Conservation (phyloP, 1,140 invertebrate species). For the Hyles euphorbiae region DNA sequence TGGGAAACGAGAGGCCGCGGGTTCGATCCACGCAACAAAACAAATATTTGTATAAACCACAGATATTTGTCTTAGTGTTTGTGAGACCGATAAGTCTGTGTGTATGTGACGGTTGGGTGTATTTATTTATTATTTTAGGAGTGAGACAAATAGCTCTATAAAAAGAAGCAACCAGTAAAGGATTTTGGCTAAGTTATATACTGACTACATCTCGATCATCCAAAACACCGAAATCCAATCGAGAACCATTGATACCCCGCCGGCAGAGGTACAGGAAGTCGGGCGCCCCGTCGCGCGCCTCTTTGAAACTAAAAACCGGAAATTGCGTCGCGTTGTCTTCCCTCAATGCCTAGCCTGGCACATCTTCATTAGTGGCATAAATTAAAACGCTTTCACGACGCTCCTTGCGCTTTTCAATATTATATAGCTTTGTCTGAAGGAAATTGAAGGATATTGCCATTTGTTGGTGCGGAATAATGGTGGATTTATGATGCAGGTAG, state of each 20-base stretch:
- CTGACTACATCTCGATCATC: neutral
- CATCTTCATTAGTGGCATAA: slow-evolving; percentile 62
- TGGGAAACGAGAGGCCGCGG: no score
- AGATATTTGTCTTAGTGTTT: no score
- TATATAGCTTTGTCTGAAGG: neutral
- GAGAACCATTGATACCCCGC: neutral
- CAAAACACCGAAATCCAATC: neutral
- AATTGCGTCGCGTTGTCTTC: slow-evolving; percentile 56
- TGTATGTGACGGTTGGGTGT: no score
- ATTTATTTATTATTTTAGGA: no score
- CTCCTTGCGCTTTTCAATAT: neutral
- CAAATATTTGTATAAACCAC: no score
- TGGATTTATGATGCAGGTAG: no score
- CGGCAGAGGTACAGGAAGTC: slow-evolving; percentile 33
- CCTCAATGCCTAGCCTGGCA: slow-evolving; percentile 46
- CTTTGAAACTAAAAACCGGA: slow-evolving; percentile 73
- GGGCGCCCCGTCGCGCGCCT: slow-evolving; percentile 26
- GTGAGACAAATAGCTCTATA: no score
- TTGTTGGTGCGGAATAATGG: neutral
- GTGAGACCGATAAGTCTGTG: no score
- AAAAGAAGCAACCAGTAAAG: no score
- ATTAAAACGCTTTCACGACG: slow-evolving; percentile 26
- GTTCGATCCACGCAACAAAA: no score
- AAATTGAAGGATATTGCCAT: slow-evolving; percentile 1
- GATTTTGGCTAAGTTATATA: no score